A percentile compares a stretch with the other conserved stretches of the same genome.
Evolutionary conservation across 2,113 vertebrate genomes (phyloP).

Genomic region (Acanthochromis polyacanthus): DNA sequence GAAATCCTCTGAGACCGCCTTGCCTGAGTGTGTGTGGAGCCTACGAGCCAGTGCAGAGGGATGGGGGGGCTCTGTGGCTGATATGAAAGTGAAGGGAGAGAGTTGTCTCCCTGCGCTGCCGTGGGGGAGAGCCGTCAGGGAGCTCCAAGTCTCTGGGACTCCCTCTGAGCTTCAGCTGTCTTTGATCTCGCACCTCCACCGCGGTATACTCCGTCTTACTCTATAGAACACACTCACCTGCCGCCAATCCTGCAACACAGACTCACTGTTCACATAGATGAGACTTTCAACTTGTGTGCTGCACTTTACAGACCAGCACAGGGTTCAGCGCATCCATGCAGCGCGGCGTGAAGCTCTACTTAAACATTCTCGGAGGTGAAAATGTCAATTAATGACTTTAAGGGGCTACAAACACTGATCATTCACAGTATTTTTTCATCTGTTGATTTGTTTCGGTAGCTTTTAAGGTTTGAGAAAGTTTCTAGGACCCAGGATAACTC

Average conservation of each 20-base stretch:
- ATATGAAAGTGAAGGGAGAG: conserved; percentile 81
- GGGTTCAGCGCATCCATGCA: conserved; percentile 20
- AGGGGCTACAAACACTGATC: background rate
- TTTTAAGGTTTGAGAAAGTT: background rate
- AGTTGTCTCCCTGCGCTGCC: conserved; percentile 74
- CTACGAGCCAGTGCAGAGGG: conserved; percentile 46
- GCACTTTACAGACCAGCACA: conserved; percentile 22
- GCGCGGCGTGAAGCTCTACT: background rate
- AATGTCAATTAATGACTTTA: conserved; percentile 12
- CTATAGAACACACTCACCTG: conserved; percentile 61
- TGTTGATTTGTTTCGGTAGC: background rate
- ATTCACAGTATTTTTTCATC: background rate
- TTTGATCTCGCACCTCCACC: conserved; percentile 75
- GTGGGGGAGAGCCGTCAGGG: conserved; percentile 73
- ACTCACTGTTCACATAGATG: conserved; percentile 43
- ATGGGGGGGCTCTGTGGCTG: conserved; percentile 69
- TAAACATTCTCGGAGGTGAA: background rate
- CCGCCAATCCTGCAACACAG: conserved; percentile 49
- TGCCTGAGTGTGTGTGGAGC: conserved; percentile 45
- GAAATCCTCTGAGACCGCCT: conserved; percentile 70
- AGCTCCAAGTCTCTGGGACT: conserved; percentile 77
- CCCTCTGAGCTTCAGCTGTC: conserved; percentile 72
- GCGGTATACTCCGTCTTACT: conserved; percentile 53
- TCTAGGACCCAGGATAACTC: background rate
- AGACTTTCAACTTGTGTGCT: conserved; percentile 39